Base-by-base conservation (phyloP, 2,113 vertebrate genomes). In the Microcebus murinus region DNA sequence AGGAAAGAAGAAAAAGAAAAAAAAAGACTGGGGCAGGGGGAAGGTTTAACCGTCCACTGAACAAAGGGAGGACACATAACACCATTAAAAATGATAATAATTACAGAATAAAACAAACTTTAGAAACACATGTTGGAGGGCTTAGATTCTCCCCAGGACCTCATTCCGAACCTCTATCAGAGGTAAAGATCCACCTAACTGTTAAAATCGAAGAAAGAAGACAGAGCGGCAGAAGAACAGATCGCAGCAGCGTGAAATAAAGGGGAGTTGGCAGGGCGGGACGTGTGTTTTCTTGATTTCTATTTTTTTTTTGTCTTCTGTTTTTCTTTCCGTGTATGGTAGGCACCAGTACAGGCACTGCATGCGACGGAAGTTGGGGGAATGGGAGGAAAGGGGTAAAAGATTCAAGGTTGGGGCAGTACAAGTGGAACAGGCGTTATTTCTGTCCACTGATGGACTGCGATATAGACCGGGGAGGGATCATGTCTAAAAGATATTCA, bases 401-500 rank as follows among this genome's bases (percentile, higher is more conserved):
- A 76, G 96, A 42, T 90, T 96, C 96, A 97, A 91, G 95, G 95
- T 63, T 86, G 97, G 97, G 96, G 91, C 77, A 90, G 68, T 23
- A 95, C 97, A 85, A 74, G 91, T 87, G 88, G 96, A 94, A 57
- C 68, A 94, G 97, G 98, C 81, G 98, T 99, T 99, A 99, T 99
- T 99, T 99, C 98, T 99, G 99, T 93, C 99, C 99, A 86, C 99
- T 99, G 98, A 99, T 99, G 98, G 99, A 99, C 98, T 99, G 99
- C 79, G 99, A 99, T 99, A 99, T 99, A 98, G 99, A 99, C 96
- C 99, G 99, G 17, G 99, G 99, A 0, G 99, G 99, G 97, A 99
- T 99, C 99, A 99, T 99, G 99, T 99, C 99, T 99, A 99, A 98
- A 97, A 99, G 99, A 96, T 99, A 99, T 96, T 99, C 99, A 97